Evolutionary conservation across 2,113 vertebrate genomes (phyloP).

Genomic region (Cynoglossus semilaevis): DNA sequence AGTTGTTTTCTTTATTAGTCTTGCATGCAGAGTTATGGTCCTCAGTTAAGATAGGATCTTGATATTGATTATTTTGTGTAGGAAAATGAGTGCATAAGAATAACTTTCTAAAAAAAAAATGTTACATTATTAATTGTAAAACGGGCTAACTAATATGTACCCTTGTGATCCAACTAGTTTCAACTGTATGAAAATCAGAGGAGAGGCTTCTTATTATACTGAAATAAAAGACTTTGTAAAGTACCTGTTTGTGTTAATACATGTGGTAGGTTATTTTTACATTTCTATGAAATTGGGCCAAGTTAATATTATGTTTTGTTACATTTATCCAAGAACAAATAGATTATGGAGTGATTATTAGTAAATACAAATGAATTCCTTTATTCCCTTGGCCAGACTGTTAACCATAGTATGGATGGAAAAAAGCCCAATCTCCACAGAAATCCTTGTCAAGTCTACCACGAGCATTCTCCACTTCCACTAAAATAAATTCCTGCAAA

Average conservation of each 20-base stretch:
- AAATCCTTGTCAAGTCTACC: too few relatives aligned
- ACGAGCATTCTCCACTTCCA: too few relatives aligned
- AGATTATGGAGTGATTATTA: too few relatives aligned
- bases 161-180: slow-evolving; percentile 78
- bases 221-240: slow-evolving; percentile 78
- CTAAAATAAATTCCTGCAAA: too few relatives aligned
- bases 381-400: too few relatives aligned
- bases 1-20: slow-evolving; percentile 77
- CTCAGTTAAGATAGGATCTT: slow-evolving; percentile 75
- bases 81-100: slow-evolving; percentile 75
- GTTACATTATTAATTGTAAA: slow-evolving; percentile 77
- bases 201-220: slow-evolving; percentile 80
- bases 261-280: neutral
- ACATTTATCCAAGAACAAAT: too few relatives aligned
- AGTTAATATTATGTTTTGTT: too few relatives aligned
- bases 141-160: slow-evolving; percentile 77
- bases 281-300: too few relatives aligned
- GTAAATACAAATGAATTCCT: too few relatives aligned
- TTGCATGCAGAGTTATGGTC: slow-evolving; percentile 79
- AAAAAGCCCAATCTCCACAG: too few relatives aligned
- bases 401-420: too few relatives aligned
- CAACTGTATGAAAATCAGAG: slow-evolving; percentile 77
- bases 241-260: slow-evolving; percentile 31
- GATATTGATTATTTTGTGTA: slow-evolving; percentile 78
- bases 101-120: slow-evolving; percentile 75